Conservation (phyloP, 1,140 invertebrate genomes). For the Euwallacea similis region DNA sequence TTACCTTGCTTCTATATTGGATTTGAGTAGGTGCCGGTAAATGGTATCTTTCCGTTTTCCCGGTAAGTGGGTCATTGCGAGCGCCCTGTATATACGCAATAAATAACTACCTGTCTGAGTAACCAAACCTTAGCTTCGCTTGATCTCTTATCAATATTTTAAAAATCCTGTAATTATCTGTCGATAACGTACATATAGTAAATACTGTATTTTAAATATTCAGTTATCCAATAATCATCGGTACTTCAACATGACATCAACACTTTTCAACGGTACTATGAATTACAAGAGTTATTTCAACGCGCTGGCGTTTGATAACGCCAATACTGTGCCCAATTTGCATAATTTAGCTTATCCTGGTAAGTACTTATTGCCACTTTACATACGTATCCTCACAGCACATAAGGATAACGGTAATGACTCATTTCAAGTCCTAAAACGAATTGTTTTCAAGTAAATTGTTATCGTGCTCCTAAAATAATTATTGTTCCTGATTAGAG, state of each 20-base stretch:
- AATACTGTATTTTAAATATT: conserved; percentile 52
- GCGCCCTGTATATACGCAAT: conserved; percentile 14
- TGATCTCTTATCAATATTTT: conserved; percentile 46
- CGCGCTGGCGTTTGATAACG: conserved; percentile 32
- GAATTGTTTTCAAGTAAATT: no score
- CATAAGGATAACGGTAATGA: no score
- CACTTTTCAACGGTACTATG: conserved; percentile 40
- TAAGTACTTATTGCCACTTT: conserved; percentile 16
- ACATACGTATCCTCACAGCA: no score
- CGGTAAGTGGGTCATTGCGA: conserved; percentile 14
- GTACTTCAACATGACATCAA: conserved; percentile 49
- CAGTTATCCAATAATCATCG: conserved; percentile 46
- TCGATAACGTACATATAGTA: conserved; percentile 49
- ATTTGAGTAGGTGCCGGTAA: conserved; percentile 14
- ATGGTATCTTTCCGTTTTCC: conserved; percentile 19
- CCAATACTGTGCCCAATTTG: conserved; percentile 10
- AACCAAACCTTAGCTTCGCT: conserved; percentile 24
- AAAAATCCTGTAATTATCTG: conserved; percentile 46
- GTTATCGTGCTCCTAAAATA: no score
- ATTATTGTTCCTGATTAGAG: no score
- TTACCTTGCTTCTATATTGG: conserved; percentile 18
- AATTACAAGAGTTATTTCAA: conserved; percentile 45
- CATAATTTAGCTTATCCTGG: conserved; percentile 30
- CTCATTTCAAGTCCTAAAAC: no score
- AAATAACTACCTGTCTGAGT: conserved; percentile 29